Conservation (phyloP, 2,888 invertebrate species). For the Polymixis lichenea region DNA sequence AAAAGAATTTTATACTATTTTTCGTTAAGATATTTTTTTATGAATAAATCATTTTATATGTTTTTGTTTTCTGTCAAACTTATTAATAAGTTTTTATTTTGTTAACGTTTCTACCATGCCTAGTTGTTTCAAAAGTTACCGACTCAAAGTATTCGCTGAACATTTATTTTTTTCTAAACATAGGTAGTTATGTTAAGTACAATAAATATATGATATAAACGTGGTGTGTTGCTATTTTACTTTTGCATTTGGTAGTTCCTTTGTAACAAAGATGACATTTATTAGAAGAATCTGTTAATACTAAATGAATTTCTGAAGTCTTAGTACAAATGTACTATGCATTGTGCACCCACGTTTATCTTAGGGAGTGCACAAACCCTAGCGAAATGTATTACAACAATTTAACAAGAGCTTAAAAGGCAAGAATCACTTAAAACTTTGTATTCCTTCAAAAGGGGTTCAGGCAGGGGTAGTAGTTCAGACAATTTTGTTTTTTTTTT, state of each 20-base stretch:
- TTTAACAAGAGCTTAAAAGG: slow-evolving; percentile 13
- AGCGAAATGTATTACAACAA: slow-evolving; percentile 10
- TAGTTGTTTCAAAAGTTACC: slow-evolving; percentile 64
- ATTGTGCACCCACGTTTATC: not conserved
- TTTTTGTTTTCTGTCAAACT: slow-evolving; percentile 62
- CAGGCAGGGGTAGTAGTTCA: slow-evolving; percentile 17
- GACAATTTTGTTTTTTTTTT: not conserved
- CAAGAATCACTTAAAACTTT: slow-evolving; percentile 19
- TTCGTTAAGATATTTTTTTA: slow-evolving; percentile 60
- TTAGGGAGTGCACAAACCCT: slow-evolving; percentile 4
- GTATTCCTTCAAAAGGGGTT: slow-evolving; percentile 22
- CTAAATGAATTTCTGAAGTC: slow-evolving; percentile 1
- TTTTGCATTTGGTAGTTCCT: slow-evolving; percentile 39
- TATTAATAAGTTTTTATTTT: slow-evolving; percentile 65
- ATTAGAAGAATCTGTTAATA: slow-evolving; percentile 1
- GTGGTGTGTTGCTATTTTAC: slow-evolving; percentile 55
- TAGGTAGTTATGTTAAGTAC: slow-evolving; percentile 71
- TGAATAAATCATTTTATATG: slow-evolving; percentile 65
- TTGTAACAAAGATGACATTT: slow-evolving; percentile 22
- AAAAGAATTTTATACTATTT: slow-evolving; percentile 67
- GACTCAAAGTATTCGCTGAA: slow-evolving; percentile 52
- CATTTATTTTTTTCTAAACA: slow-evolving; percentile 62
- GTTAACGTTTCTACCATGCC: slow-evolving; percentile 46
- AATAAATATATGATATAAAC: slow-evolving; percentile 67
- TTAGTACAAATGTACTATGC: not conserved